Evolutionary conservation across 2,888 invertebrate species (phyloP), one percentile per base, ranked within the genome.

Genomic region (Cephus pulcher): DNA sequence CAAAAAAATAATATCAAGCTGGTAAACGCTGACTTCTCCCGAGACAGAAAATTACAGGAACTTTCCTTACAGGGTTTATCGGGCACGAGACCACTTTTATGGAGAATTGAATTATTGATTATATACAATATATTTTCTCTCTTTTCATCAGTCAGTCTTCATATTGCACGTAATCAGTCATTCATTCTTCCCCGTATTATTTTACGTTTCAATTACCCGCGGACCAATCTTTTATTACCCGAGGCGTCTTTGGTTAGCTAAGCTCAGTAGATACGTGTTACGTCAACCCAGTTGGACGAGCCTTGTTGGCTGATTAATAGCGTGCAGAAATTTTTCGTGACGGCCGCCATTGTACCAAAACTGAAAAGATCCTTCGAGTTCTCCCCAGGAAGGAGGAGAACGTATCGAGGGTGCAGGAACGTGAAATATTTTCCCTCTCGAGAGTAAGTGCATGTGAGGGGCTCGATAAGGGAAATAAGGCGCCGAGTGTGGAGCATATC

Each of bases 231-330:
- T 23, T 56, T 9, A 56, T 56, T 56, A 56, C 40, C 15, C 40
- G 40, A 56, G 23, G 40, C 23, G 23, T 9, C 40, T 6, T 23
- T 56, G 40, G 40, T 56, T 56, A 23, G 9, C 9, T 56, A 23
- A 6, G 40, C 40, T 56, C 40, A 9, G 1, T 15, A 40, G 40
- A 56, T 56, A 56, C 40, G 40, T 56, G 23, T 56, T 23, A 56
- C 23, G 15, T 23, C 23, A 23, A 23, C 40, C 40, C 40, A 23
- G 40, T 56, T 56, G 40, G 23, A 9, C 23, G 23, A 79, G 78
- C 79, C 76, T 74, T 74, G 79, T 83, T 82, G 75, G 78, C 75
- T 82, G 81, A 84, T 84, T 84, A 84, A 84, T 84, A 84, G 80
- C 80, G 74, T 75, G 74, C 82, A 82, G 75, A 84, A 82, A 82